These are phyloP conservation scores for Ochropacha duplaris DNA, from an alignment of 2,888 invertebrate genomes.

Conservation along the genomic window DNA sequence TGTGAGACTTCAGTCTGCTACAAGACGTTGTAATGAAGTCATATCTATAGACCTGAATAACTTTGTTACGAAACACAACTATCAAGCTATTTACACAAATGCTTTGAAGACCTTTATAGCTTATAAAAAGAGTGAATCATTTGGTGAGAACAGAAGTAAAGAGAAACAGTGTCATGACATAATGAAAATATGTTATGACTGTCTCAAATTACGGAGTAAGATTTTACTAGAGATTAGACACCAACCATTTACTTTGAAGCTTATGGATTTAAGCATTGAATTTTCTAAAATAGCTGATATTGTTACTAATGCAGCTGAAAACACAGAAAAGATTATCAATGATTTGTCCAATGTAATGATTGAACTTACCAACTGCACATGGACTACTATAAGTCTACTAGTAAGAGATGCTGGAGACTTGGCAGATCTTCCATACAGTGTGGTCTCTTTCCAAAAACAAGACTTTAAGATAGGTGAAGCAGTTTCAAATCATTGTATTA, in stretches of 20 bases:
- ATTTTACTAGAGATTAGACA: constrained; percentile 71
- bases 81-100: constrained; percentile 64
- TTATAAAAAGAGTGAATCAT: constrained; percentile 63
- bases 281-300: constrained; percentile 69
- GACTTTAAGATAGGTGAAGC: constrained; percentile 76
- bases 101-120: constrained; percentile 69
- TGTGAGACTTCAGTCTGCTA: constrained; percentile 70
- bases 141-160: constrained; percentile 63
- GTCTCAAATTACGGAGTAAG: constrained; percentile 78
- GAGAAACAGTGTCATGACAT: constrained; percentile 78
- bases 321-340: constrained; percentile 56
- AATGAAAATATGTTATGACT: constrained; percentile 81
- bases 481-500: constrained; percentile 60
- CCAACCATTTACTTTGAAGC: constrained; percentile 68
- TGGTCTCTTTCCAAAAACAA: constrained; percentile 72
- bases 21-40: constrained; percentile 69
- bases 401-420: constrained; percentile 61
- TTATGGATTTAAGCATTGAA: constrained; percentile 70
- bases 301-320: constrained; percentile 62
- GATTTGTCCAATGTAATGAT: constrained; percentile 55
- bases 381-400: constrained; percentile 69
- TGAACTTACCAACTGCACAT: constrained; percentile 64
- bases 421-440: constrained; percentile 70
- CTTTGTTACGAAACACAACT: constrained; percentile 68
- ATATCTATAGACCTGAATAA: constrained; percentile 63